Percentiles rank a stretch among this genome's conserved stretches.
phyloP scores from a whole-genome alignment of 2,888 invertebrate species.

The Drosophila niveifrons region DNA sequence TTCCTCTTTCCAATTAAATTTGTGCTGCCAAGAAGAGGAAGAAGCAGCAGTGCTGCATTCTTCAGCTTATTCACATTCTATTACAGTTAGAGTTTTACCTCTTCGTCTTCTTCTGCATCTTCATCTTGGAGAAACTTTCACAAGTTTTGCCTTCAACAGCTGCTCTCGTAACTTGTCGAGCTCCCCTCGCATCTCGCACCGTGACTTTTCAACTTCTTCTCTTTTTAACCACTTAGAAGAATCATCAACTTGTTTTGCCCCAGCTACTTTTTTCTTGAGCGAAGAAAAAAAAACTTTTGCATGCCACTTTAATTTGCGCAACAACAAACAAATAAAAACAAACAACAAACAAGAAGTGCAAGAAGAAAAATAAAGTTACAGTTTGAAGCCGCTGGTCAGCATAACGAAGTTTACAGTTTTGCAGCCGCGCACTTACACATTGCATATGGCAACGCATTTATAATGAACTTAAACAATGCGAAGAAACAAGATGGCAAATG shows the following conservation, averaged over 20 bases:
- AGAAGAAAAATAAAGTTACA: slow-evolving; percentile 31
- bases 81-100: slow-evolving; percentile 38
- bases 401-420: slow-evolving; percentile 42
- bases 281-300: slow-evolving; percentile 62
- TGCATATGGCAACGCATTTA: slow-evolving; percentile 48
- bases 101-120: neutral
- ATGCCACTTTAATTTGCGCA: slow-evolving; percentile 71
- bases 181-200: slow-evolving; percentile 27
- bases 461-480: slow-evolving; percentile 56
- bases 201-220: slow-evolving; percentile 74
- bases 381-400: slow-evolving; percentile 40
- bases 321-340: slow-evolving; percentile 24
- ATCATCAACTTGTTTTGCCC: slow-evolving; percentile 76
- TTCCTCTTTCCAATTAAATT: slow-evolving; percentile 1
- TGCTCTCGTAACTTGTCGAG: slow-evolving; percentile 52
- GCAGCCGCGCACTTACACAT: slow-evolving; percentile 13
- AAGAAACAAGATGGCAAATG: slow-evolving; percentile 16
- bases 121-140: slow-evolving; percentile 30
- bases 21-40: neutral
- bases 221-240: slow-evolving; percentile 76
- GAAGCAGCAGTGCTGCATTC: neutral
- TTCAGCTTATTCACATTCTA: slow-evolving; percentile 31
- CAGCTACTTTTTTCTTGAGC: slow-evolving; percentile 49
- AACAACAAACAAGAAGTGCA: slow-evolving; percentile 16
- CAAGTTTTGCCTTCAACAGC: slow-evolving; percentile 70